These are phyloP conservation scores for Apotomis betuletana DNA, from an alignment of 2,888 invertebrate species.

Conservation along the genomic window DNA sequence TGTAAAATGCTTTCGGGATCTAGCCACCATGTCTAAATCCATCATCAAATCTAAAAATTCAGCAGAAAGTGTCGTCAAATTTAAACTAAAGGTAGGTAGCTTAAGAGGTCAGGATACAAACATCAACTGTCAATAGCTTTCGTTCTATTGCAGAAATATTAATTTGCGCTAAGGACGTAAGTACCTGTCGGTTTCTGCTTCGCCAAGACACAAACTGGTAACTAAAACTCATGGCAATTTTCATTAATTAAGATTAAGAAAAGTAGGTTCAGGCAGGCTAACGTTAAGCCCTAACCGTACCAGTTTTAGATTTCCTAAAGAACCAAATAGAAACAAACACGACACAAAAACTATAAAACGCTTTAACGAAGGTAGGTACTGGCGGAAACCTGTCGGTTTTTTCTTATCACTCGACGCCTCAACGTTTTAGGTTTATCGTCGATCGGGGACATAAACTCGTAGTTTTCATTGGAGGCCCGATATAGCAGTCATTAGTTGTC, in stretches of 20 bases:
- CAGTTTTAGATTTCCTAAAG: conserved; percentile 19
- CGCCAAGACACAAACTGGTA: no score
- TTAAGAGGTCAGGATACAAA: no score
- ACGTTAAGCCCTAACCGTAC: not conserved
- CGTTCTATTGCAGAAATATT: no score
- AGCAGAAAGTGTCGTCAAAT: no score
- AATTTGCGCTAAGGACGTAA: no score
- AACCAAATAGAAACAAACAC: conserved; percentile 20
- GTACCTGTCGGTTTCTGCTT: no score
- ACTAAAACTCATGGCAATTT: not conserved
- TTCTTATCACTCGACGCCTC: conserved; percentile 64
- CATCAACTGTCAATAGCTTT: no score
- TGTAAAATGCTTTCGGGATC: no score
- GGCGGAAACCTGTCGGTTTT: conserved; percentile 40
- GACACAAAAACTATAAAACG: conserved; percentile 31
- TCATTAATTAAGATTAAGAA: not conserved
- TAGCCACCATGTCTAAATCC: no score
- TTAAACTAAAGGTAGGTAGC: no score
- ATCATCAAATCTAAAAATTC: no score
- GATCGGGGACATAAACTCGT: conserved; percentile 68
- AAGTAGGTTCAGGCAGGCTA: not conserved
- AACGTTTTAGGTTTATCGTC: conserved; percentile 72
- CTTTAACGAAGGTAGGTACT: conserved; percentile 32
- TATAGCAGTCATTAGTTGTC: conserved; percentile 48
- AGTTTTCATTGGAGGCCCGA: conserved; percentile 68